phyloP scores from a whole-genome alignment of 2,888 invertebrate species.

The Steinernema carpocapsae region DNA sequence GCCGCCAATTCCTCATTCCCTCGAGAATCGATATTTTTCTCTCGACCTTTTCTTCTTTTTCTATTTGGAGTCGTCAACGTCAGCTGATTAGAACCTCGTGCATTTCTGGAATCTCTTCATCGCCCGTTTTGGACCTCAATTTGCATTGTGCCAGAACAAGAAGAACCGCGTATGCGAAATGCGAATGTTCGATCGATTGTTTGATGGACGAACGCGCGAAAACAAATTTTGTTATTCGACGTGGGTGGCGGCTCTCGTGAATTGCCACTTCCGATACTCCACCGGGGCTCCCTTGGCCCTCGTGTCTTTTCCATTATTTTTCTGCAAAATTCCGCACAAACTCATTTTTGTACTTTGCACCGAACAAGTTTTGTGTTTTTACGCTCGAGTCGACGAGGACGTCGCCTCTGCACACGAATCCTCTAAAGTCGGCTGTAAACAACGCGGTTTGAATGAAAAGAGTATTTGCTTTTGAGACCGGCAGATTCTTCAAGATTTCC shows the following conservation, averaged over 20 bases:
- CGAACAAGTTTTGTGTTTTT: conserved; percentile 33
- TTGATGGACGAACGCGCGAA: conserved; percentile 24
- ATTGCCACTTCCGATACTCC: not conserved
- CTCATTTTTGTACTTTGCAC: not conserved
- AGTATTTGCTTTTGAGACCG: too few species aligned
- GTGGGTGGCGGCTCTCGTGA: conserved; percentile 17
- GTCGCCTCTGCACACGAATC: not conserved
- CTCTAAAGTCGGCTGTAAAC: not conserved
- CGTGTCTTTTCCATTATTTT: not conserved
- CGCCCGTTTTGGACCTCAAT: too few species aligned
- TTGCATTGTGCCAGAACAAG: too few species aligned
- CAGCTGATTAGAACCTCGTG: too few species aligned
- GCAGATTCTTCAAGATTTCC: too few species aligned
- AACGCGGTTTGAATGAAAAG: too few species aligned
- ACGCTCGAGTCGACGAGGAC: not conserved
- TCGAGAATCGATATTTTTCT: too few species aligned
- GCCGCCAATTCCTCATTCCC: too few species aligned
- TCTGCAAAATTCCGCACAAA: not conserved
- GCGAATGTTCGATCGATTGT: not conserved
- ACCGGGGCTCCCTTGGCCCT: not conserved
- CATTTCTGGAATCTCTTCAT: too few species aligned
- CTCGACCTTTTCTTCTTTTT: too few species aligned
- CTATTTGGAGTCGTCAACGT: too few species aligned
- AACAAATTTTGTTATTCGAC: conserved; percentile 21
- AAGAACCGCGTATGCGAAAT: not conserved